A percentile compares a stretch with the other conserved stretches of the same genome.
Evolutionary conservation across 2,888 invertebrate species (phyloP).

Genomic region (Podabrus alpinus): DNA sequence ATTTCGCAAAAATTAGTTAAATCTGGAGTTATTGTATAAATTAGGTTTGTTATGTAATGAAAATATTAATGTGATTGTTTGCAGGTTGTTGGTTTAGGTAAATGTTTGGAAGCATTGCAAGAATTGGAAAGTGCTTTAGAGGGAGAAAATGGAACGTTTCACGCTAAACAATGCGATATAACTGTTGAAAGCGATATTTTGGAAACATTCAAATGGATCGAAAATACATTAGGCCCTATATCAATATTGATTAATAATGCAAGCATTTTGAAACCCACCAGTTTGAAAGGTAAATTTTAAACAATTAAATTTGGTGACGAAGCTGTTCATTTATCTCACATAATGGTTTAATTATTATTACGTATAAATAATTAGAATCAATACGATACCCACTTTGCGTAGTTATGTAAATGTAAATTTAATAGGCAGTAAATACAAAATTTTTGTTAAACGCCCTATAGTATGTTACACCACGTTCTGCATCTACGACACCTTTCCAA

Average conservation of each 20-base stretch:
- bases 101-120: slow-evolving; percentile 16
- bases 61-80: not conserved
- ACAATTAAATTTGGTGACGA: not conserved
- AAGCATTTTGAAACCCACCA: slow-evolving; percentile 17
- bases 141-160: slow-evolving; percentile 16
- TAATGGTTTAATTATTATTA: not conserved
- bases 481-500: too few relatives aligned
- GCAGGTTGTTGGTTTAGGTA: slow-evolving; percentile 25
- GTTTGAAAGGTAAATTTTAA: slow-evolving; percentile 14
- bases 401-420: not conserved
- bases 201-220: slow-evolving; percentile 18
- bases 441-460: not conserved
- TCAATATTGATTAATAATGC: slow-evolving; percentile 23
- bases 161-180: slow-evolving; percentile 19
- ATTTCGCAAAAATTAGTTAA: slow-evolving; percentile 16
- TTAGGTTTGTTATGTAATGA: not conserved
- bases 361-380: not conserved
- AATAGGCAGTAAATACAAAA: not conserved
- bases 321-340: not conserved
- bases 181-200: slow-evolving; percentile 18
- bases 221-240: slow-evolving; percentile 18
- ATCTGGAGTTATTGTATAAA: slow-evolving; percentile 17
- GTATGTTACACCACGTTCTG: too few relatives aligned
- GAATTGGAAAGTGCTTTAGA: slow-evolving; percentile 8
- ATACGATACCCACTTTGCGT: not conserved